phyloP scores from a whole-genome alignment of 2,888 invertebrate species.

The Drosophila longiperda region DNA sequence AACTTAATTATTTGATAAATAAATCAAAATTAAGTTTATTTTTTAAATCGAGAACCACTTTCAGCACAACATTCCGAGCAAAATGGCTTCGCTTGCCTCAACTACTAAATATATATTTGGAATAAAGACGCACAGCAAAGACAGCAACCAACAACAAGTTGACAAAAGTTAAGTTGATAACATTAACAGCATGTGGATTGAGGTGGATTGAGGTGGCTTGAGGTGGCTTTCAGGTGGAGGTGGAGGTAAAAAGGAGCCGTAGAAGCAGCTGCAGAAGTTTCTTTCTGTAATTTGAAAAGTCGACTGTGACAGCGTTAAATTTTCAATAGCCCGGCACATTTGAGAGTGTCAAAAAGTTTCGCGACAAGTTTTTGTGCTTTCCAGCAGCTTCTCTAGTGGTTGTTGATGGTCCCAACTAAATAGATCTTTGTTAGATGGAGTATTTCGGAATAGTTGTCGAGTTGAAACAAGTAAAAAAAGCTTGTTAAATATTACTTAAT shows the following conservation, averaged over 20 bases:
- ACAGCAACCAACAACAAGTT: constrained; percentile 10
- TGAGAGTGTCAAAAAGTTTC: constrained; percentile 75
- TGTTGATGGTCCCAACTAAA: constrained; percentile 20
- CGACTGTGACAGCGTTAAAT: constrained; percentile 64
- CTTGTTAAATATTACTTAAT: neutral
- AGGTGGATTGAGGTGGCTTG: neutral
- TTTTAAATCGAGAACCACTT: neutral
- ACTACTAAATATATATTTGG: neutral
- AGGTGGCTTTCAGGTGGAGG: neutral
- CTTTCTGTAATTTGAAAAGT: constrained; percentile 57
- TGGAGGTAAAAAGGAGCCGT: constrained; percentile 12
- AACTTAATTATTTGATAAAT: neutral
- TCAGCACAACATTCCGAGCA: neutral
- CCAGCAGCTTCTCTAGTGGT: constrained; percentile 20
- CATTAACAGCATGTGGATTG: constrained; percentile 8
- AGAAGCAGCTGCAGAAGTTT: constrained; percentile 38
- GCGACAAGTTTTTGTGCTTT: constrained; percentile 46
- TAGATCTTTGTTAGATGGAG: neutral
- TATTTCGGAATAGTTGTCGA: neutral
- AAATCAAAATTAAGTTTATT: neutral
- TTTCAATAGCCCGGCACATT: constrained; percentile 71
- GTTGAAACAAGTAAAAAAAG: neutral
- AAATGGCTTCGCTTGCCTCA: neutral
- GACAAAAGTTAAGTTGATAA: constrained; percentile 25
- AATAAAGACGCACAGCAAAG: neutral